phyloP scores from a whole-genome alignment of 2,888 invertebrate genomes.

The Coelogynopora nodosa region DNA sequence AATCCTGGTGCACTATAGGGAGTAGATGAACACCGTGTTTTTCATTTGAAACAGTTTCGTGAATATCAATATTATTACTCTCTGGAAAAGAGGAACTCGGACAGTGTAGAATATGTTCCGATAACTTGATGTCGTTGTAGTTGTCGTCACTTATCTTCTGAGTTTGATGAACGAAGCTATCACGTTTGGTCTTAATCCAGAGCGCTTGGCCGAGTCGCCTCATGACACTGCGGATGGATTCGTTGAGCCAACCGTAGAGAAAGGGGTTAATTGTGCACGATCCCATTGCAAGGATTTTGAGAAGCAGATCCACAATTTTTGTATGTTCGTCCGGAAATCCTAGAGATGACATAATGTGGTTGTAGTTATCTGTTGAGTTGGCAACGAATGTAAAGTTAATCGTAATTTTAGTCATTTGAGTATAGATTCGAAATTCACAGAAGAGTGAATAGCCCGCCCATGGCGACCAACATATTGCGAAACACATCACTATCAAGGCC shows the following conservation, averaged over 20 bases:
- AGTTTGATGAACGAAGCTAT: too few species aligned
- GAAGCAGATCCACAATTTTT: slow-evolving; percentile 34
- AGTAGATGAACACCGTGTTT: too few species aligned
- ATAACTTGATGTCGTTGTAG: too few species aligned
- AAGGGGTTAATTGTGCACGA: slow-evolving; percentile 43
- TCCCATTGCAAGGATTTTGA: slow-evolving; percentile 40
- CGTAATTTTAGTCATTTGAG: background rate
- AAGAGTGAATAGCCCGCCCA: slow-evolving; percentile 43
- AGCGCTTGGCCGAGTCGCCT: background rate
- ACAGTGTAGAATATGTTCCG: too few species aligned
- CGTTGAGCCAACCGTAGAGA: slow-evolving; percentile 46
- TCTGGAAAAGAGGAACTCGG: too few species aligned
- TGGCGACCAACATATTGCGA: slow-evolving; percentile 46
- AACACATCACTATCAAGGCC: slow-evolving; percentile 42
- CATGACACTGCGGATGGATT: slow-evolving; percentile 39
- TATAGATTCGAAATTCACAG: background rate
- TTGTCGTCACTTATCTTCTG: too few species aligned
- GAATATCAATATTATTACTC: too few species aligned
- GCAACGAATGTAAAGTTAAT: background rate
- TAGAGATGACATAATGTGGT: background rate
- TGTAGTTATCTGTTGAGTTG: background rate
- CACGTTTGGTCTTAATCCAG: background rate
- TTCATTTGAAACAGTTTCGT: too few species aligned
- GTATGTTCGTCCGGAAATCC: background rate
- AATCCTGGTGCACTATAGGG: too few species aligned